Conservation (phyloP, 2,888 invertebrate species). For the Conomelus anceps region DNA sequence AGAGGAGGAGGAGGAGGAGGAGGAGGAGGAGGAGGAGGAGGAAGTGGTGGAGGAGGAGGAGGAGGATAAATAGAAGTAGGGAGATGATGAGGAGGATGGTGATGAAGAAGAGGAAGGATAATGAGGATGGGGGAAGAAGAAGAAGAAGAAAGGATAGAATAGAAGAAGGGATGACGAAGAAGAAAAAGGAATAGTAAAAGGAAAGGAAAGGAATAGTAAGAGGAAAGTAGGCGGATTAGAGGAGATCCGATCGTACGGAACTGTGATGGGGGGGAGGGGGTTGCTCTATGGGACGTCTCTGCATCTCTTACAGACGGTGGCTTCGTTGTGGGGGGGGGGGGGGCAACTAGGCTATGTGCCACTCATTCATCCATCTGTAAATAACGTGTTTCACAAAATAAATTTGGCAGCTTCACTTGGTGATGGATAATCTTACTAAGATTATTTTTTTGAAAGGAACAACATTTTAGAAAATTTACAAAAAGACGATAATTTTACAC, state of each 20-base stretch:
- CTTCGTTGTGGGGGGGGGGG: not conserved
- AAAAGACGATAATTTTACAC: too few relatives aligned
- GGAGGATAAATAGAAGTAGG: too few relatives aligned
- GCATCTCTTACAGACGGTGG: not conserved
- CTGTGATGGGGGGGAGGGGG: too few relatives aligned
- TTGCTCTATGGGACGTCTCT: not conserved
- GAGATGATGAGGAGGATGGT: not conserved
- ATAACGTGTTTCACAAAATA: not conserved
- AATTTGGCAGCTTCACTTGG: not conserved
- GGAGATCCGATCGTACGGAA: too few relatives aligned
- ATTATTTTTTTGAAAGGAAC: too few relatives aligned
- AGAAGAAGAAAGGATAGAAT: not conserved
- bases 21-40: too few relatives aligned
- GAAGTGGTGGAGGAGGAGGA: too few relatives aligned
- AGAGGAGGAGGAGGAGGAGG: not conserved
- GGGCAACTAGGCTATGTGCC: not conserved
- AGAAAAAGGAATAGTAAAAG: not conserved
- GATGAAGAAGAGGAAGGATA: not conserved
- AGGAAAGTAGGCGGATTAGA: not conserved
- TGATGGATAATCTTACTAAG: too few relatives aligned
- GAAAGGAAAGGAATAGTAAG: not conserved
- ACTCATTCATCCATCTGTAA: not conserved
- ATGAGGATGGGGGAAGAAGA: too few relatives aligned
- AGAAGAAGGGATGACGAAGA: not conserved
- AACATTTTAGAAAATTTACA: too few relatives aligned